A percentile compares a stretch with the other conserved stretches of the same genome.
Evolutionary conservation across 2,113 vertebrate species (phyloP).

Genomic region (Cinclus mexicanus): DNA sequence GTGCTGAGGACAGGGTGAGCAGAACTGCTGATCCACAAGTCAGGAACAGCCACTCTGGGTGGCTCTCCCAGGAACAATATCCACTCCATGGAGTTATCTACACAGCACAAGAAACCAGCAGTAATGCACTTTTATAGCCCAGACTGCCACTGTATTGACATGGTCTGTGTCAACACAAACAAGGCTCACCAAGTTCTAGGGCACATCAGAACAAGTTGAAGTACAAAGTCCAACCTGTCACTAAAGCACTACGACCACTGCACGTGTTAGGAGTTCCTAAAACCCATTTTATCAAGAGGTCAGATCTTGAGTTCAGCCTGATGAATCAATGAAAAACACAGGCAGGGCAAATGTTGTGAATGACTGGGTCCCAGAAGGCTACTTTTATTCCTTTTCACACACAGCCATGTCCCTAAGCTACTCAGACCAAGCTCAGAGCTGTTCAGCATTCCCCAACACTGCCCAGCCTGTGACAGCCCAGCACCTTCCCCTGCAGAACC

Average conservation of each 20-base stretch:
- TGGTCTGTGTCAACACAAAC: not conserved
- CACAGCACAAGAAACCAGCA: not conserved
- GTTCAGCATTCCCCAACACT: not conserved
- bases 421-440: not conserved
- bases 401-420: not conserved
- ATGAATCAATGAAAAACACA: not conserved
- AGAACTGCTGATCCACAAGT: not conserved
- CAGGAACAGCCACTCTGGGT: not conserved
- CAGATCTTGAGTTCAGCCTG: not conserved
- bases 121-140: not conserved
- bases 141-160: not conserved
- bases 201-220: not conserved
- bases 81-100: not conserved
- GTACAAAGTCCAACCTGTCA: slow-evolving; percentile 37
- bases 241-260: not conserved
- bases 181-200: not conserved
- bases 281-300: not conserved
- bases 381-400: not conserved
- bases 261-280: not conserved
- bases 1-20: not conserved
- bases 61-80: not conserved
- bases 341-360: not conserved
- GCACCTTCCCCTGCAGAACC: not conserved
- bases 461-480: not conserved
- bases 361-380: not conserved